phyloP scores from a whole-genome alignment of 2,888 invertebrate species.

The Hypercompe scribonia region DNA sequence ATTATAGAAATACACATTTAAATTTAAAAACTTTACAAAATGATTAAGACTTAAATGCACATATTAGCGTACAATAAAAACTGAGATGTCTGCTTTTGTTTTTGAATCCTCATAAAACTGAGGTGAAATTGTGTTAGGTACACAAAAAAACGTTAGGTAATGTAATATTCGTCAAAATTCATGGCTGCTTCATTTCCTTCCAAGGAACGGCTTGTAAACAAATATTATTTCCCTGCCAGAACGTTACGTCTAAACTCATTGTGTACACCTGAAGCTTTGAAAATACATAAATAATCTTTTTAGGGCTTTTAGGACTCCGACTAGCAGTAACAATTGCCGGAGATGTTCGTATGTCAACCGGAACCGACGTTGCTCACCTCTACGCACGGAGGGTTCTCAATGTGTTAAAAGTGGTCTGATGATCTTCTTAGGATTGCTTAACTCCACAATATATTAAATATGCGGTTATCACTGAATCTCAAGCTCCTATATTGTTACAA shows the following conservation, averaged over 20 bases:
- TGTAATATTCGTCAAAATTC: neutral
- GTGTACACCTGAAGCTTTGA: neutral
- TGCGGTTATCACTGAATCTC: too few species aligned
- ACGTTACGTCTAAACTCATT: neutral
- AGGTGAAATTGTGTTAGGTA: neutral
- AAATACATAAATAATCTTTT: neutral
- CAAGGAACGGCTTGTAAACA: slow-evolving; percentile 1
- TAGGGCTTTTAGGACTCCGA: too few species aligned
- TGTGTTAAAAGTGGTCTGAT: too few species aligned
- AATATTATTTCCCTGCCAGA: slow-evolving; percentile 6
- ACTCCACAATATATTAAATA: too few species aligned
- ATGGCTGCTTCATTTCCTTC: neutral
- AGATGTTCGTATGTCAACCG: too few species aligned
- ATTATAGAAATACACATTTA: neutral
- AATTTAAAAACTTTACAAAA: neutral
- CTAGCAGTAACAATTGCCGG: too few species aligned
- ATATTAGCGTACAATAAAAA: neutral
- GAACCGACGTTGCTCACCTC: too few species aligned
- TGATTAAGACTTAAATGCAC: neutral
- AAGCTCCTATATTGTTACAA: too few species aligned
- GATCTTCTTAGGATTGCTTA: too few species aligned
- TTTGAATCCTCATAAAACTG: neutral
- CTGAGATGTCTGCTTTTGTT: neutral
- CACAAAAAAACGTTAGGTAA: neutral
- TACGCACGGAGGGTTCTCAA: too few species aligned